Evolutionary conservation across 2,888 invertebrate species (phyloP), one percentile per base, ranked within the genome.

Genomic region (Pinctada fucata): DNA sequence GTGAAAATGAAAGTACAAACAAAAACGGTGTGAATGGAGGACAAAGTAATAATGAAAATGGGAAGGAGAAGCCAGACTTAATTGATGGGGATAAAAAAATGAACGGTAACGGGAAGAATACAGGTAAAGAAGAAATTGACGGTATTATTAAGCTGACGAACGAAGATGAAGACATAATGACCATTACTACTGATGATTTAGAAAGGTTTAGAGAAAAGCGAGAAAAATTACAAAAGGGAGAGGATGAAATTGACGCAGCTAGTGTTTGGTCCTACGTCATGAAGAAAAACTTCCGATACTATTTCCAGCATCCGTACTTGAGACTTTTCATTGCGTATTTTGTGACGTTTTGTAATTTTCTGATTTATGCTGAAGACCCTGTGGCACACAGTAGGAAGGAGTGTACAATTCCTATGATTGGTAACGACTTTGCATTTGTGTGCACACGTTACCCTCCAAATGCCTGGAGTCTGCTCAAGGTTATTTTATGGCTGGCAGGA

Each of bases 321-420:
- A 88, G 94, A 31, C 89, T 94, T n/a, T 91, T 93, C 83, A 89
- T 93, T 72, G 93, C 93, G 5, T 93, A 93, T 84, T 91, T 93
- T 82, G 93, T 93, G 67, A 93, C 93, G 71, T 93, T 94, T 86
- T 93, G 93, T 87, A 94, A 94, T 86, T 94, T 94, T 84, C 90
- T 94, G 65, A 92, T 94, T 45, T 94, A 94, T 87, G 94, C 94
- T 6, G 94, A 94, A 83, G 94, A 94, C 83, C 94, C 94, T 1
- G 93, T 94, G 50, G 93, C 93, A 2, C 93, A 94, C 87, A 93
- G 93, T 80, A 90, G 92, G 72, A 90, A 90, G 75, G 94, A 93
- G 86, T 93, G 93, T 82, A 92, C 91, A 79, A 93, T 94, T 78
- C 93, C 93, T 2, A 91, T 93, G 81, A 92, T 93, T 66, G 94